Evolutionary conservation across 2,113 vertebrate species (phyloP).

Genomic region (Macrotus californicus): DNA sequence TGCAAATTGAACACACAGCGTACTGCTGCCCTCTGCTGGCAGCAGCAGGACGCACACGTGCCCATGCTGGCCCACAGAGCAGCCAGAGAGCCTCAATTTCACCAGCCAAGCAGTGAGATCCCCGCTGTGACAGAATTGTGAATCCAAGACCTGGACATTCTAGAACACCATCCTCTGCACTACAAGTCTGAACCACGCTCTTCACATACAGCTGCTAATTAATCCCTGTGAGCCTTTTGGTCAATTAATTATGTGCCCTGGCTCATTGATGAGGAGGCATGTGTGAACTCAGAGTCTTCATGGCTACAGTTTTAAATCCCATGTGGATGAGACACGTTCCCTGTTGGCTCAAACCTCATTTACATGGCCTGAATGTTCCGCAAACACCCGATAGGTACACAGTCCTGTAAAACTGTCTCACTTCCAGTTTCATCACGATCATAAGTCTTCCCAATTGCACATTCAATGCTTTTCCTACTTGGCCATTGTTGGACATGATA

Average conservation of each 20-base stretch:
- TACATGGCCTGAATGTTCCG: neutral
- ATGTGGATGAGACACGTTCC: neutral
- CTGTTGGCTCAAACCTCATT: neutral
- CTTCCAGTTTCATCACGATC: neutral
- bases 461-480: neutral
- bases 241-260: constrained; percentile 46
- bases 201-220: constrained; percentile 48
- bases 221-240: constrained; percentile 49
- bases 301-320: neutral
- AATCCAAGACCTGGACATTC: neutral
- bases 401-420: neutral
- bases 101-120: neutral
- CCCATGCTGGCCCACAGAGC: neutral
- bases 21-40: constrained; percentile 73
- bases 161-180: neutral
- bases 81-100: neutral
- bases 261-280: constrained; percentile 8
- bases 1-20: constrained; percentile 66
- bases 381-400: neutral
- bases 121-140: neutral
- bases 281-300: neutral
- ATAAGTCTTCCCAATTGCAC: neutral
- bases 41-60: neutral
- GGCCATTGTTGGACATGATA: constrained; percentile 16
- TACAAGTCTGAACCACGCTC: neutral